Evolutionary conservation across 2,113 vertebrate species (phyloP).

Genomic region (Mellivora capensis): DNA sequence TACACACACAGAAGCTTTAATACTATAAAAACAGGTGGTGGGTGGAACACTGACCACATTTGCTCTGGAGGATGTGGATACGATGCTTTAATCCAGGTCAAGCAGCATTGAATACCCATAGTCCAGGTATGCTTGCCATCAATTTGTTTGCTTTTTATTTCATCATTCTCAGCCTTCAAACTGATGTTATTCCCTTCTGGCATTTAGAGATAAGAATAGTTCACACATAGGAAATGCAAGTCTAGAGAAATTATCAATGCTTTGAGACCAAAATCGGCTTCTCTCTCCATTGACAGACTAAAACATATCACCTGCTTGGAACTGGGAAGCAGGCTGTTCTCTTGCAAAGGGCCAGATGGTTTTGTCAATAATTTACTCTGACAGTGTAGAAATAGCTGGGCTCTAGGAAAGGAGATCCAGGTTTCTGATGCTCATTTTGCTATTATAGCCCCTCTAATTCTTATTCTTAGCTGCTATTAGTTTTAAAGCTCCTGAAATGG

Average conservation of each 20-base stretch:
- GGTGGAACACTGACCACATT: neutral
- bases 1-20: neutral
- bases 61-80: neutral
- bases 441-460: constrained; percentile 56
- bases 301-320: constrained; percentile 50
- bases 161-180: neutral
- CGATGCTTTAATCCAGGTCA: neutral
- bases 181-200: neutral
- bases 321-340: neutral
- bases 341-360: constrained; percentile 48
- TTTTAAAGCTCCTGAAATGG: constrained; percentile 52
- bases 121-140: neutral
- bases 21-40: neutral
- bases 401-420: constrained; percentile 29
- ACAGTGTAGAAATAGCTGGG: constrained; percentile 49
- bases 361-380: constrained; percentile 70
- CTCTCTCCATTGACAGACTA: constrained; percentile 33
- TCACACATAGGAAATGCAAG: constrained; percentile 14
- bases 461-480: constrained; percentile 62
- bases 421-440: constrained; percentile 56
- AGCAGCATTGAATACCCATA: neutral
- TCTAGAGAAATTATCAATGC: constrained; percentile 34
- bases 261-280: constrained; percentile 36
- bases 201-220: constrained; percentile 11
- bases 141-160: constrained; percentile 27